Percentiles rank a stretch among this genome's conserved stretches.
These are phyloP conservation scores for Grallaria varia DNA, from an alignment of 2,113 vertebrate species.

Conservation along the genomic window DNA sequence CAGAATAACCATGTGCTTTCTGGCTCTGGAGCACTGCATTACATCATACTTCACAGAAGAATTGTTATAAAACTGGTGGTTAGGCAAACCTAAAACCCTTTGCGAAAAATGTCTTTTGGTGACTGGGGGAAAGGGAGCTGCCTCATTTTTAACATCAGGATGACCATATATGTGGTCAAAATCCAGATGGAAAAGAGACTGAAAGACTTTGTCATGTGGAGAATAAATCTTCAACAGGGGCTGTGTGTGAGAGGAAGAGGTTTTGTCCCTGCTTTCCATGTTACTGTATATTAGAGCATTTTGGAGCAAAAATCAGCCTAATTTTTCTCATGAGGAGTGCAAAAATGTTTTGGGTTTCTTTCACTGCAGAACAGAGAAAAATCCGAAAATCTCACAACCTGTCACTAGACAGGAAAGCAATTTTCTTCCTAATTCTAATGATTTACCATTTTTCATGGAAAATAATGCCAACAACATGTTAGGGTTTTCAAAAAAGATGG, in stretches of 20 bases:
- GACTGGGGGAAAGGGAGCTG: background rate
- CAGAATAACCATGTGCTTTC: background rate
- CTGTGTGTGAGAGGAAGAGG: background rate
- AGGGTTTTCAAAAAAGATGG: conserved; percentile 52
- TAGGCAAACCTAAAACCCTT: background rate
- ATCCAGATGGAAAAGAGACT: background rate
- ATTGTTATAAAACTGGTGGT: background rate
- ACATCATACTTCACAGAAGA: conserved; percentile 7
- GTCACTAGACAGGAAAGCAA: conserved; percentile 10
- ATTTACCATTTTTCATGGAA: conserved; percentile 38
- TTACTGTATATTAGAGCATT: background rate
- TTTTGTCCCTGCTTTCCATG: background rate
- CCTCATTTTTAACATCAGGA: background rate
- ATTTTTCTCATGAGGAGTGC: background rate
- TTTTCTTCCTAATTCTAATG: conserved; percentile 36
- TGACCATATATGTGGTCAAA: background rate
- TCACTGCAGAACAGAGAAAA: conserved; percentile 5
- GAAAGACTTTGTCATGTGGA: background rate
- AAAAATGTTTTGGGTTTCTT: conserved; percentile 14
- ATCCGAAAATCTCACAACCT: background rate
- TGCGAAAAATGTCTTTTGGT: background rate
- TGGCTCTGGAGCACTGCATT: conserved; percentile 2
- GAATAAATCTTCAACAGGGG: background rate
- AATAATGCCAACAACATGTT: conserved; percentile 28
- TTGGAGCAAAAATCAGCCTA: background rate